Conservation (phyloP, 2,797 vertebrate genomes). For the Crenichthys baileyi region DNA sequence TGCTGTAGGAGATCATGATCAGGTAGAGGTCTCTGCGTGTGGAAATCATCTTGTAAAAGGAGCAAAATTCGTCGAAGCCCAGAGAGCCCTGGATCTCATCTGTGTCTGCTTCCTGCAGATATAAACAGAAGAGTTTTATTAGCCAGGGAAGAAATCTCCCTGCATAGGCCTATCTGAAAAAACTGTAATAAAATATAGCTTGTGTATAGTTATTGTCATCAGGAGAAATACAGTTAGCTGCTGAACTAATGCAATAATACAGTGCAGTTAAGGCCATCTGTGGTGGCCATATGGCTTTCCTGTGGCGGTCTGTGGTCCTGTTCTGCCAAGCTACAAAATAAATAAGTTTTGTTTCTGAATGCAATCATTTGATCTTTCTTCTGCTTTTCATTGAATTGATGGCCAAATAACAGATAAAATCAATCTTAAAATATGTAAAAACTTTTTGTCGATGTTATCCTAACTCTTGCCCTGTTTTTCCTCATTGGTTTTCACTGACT, state of each 20-base stretch:
- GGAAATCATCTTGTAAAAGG: constrained; percentile 98
- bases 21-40: constrained; percentile 94
- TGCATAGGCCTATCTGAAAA: neutral
- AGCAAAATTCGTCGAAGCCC: constrained; percentile 94
- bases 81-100: constrained; percentile 92
- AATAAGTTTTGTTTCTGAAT: constrained; percentile 24
- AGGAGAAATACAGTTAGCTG: constrained; percentile 27
- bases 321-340: constrained; percentile 40
- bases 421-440: neutral
- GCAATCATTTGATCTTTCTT: constrained; percentile 14
- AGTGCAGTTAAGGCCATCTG: constrained; percentile 68
- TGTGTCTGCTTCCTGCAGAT: constrained; percentile 90
- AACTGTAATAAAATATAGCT: constrained; percentile 11
- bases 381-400: neutral
- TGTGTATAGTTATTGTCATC: constrained; percentile 22
- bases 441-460: neutral
- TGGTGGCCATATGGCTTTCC: constrained; percentile 62
- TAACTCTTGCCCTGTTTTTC: neutral
- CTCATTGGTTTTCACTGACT: too few relatives aligned
- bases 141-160: constrained; percentile 31
- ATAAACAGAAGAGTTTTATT: constrained; percentile 27
- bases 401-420: neutral
- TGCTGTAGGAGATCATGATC: constrained; percentile 94
- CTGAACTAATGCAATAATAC: constrained; percentile 53
- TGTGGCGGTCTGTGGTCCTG: constrained; percentile 33